phyloP scores from a whole-genome alignment of 2,113 vertebrate species.

The Rhynchomys soricoides region DNA sequence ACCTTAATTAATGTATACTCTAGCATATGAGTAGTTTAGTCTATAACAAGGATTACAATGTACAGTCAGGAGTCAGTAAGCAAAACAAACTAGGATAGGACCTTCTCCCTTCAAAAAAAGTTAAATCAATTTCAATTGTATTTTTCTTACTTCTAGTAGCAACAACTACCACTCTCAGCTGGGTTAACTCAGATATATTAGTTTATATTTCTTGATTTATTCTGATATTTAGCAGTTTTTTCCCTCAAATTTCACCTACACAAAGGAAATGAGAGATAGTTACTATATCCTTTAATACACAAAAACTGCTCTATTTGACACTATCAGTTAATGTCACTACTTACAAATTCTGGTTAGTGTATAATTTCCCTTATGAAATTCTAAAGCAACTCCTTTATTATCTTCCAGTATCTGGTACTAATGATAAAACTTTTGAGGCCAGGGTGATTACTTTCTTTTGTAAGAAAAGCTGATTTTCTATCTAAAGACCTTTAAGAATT shows the following conservation, averaged over 20 bases:
- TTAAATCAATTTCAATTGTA: neutral
- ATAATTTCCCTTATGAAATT: neutral
- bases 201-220: neutral
- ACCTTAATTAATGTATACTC: neutral
- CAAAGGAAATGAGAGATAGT: neutral
- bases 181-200: neutral
- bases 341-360: neutral
- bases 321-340: neutral
- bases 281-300: neutral
- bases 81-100: slow-evolving; percentile 15
- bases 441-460: slow-evolving; percentile 1
- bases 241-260: neutral
- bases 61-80: neutral
- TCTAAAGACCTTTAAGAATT: neutral
- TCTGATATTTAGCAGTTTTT: neutral
- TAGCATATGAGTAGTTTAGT: neutral
- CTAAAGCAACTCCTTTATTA: slow-evolving; percentile 7
- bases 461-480: neutral
- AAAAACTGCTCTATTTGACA: neutral
- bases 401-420: slow-evolving; percentile 11
- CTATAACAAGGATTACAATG: neutral
- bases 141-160: slow-evolving; percentile 20
- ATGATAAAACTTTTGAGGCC: neutral
- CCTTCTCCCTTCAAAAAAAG: neutral
- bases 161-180: neutral